Conservation (phyloP, 2,797 vertebrate species). For the Picus viridis region DNA sequence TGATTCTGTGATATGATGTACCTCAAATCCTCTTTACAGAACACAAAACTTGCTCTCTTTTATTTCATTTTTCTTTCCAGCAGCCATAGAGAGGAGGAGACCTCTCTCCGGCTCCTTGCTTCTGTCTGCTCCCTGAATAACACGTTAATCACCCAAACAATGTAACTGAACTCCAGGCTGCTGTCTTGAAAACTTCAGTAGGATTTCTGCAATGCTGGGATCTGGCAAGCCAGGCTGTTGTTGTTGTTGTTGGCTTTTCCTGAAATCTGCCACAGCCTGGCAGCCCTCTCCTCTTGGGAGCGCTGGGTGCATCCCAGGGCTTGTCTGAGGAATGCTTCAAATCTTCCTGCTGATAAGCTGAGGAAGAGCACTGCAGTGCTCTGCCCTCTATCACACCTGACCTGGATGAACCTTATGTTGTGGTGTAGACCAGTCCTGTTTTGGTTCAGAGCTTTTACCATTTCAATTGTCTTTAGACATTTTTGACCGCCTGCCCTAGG, state of each 20-base stretch:
- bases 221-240: not conserved
- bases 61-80: not conserved
- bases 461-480: not conserved
- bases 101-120: conserved; percentile 55
- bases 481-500: not conserved
- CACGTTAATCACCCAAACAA: conserved; percentile 13
- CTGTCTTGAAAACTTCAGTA: conserved; percentile 20
- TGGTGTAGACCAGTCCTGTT: not conserved
- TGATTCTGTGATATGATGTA: fast-evolving
- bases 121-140: conserved; percentile 37
- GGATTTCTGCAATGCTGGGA: not conserved
- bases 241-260: not conserved
- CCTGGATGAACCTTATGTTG: not conserved
- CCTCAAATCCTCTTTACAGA: not conserved
- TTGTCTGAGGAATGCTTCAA: conserved; percentile 13
- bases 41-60: too few relatives aligned
- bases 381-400: not conserved
- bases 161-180: conserved; percentile 51
- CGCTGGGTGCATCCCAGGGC: not conserved
- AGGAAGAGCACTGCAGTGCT: not conserved
- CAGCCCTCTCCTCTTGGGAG: not conserved
- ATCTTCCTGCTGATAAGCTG: not conserved
- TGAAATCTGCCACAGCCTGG: not conserved
- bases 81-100: not conserved
- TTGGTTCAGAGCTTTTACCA: not conserved